Percentiles rank a stretch among this genome's conserved stretches.
Evolutionary conservation across 2,888 invertebrate genomes (phyloP).

Genomic region (Drosophila suboccidentalis): DNA sequence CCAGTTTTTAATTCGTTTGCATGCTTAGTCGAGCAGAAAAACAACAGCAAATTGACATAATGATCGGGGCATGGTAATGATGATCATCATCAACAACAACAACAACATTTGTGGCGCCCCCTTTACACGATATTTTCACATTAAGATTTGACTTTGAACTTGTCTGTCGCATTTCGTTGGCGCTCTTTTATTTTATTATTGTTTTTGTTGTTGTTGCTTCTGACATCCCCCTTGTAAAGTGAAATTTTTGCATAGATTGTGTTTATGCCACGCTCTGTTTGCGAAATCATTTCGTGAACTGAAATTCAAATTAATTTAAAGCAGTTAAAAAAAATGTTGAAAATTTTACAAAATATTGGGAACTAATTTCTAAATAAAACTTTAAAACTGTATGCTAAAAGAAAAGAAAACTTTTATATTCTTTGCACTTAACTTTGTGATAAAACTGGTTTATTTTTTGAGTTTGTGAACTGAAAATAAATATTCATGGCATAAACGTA

Average conservation of each 20-base stretch:
- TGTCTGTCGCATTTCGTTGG: conserved; percentile 28
- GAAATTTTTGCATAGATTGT: conserved; percentile 13
- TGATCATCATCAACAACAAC: conserved; percentile 25
- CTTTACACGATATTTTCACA: conserved; percentile 40
- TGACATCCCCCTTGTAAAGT: conserved; percentile 23
- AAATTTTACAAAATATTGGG: too few relatives aligned
- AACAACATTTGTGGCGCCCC: conserved; percentile 56
- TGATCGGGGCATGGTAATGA: conserved; percentile 55
- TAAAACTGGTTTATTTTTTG: not conserved
- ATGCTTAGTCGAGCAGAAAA: conserved; percentile 77
- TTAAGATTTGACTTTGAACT: conserved; percentile 64
- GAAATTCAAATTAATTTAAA: too few relatives aligned
- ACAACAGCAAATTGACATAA: conserved; percentile 71
- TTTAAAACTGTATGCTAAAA: too few relatives aligned
- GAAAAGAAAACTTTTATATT: too few relatives aligned
- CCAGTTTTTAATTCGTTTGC: conserved; percentile 75
- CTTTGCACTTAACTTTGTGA: too few relatives aligned
- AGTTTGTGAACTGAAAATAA: not conserved
- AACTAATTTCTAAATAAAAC: too few relatives aligned
- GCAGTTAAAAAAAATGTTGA: too few relatives aligned
- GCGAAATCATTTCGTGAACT: not conserved
- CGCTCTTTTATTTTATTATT: conserved; percentile 24
- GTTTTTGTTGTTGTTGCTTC: conserved; percentile 14
- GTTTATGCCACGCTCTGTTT: conserved; percentile 5
- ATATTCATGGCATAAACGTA: conserved; percentile 13